Evolutionary conservation across 2,797 vertebrate species (phyloP), one percentile per base, ranked within the genome.

Genomic region (Dermochelys coriacea): DNA sequence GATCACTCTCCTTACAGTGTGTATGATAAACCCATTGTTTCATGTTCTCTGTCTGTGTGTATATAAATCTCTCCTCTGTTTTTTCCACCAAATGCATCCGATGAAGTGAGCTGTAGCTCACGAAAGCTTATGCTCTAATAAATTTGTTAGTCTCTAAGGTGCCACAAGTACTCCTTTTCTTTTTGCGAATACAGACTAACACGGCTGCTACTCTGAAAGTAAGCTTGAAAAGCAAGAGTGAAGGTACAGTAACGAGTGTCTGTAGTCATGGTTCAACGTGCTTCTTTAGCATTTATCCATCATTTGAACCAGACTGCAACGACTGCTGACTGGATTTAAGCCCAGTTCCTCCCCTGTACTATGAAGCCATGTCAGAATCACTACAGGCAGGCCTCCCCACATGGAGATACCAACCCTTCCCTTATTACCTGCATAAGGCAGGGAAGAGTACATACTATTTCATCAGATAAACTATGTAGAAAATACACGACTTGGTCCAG

Each of bases 251-350:
- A n/a, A 34, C 9, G 27, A 74, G 41, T 41, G 61, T 6, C 2
- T 52, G 47, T 41, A 21, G 31, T 74, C 12, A 41, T 87, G 25
- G 29, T 41, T 90, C 0, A 0, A 34, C 4, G 5, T 2, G 7
- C 14, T 41, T 45, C 86, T 12, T 54, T 78, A 37, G 71, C 29
- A 27, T 74, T 86, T 3, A 71, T 85, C 68, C 29, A 25, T 29
- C 16, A 37, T 41, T 45, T 68, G 55, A 27, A 55, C 50, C 49
- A 85, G 4, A 34, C 25, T 9, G 15, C 55, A 57, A 50, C 12
- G 37, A 3, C 34, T n/a, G 25, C 19, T 55, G 64, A 41, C 34
- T 34, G 49, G 8, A 57, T 51, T 23, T 41, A 78, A 83, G 31
- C 3, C 15, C 41, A 4, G 6, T 50, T 82, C 49, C 41, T 52